These are phyloP conservation scores for Hypotaenidia okinawae DNA, from an alignment of 2,797 vertebrate genomes.

Conservation along the genomic window DNA sequence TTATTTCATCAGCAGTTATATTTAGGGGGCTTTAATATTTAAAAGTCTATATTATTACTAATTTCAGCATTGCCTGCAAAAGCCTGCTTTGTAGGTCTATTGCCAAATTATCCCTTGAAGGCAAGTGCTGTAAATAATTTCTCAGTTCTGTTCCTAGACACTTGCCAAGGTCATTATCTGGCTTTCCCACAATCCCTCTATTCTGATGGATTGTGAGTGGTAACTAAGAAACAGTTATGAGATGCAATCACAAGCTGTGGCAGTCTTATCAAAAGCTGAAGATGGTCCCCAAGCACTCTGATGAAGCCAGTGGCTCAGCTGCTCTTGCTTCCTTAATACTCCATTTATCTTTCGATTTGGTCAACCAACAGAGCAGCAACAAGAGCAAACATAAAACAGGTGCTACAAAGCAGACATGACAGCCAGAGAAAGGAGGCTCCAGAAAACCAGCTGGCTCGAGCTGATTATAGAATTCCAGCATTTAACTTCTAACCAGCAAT, in stretches of 20 bases:
- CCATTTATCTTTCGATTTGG: conserved; percentile 42
- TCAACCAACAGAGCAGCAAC: background rate
- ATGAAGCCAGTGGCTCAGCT: conserved; percentile 49
- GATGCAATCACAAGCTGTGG: conserved; percentile 51
- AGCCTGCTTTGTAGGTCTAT: conserved; percentile 3
- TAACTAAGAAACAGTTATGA: conserved; percentile 63
- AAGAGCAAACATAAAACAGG: conserved; percentile 6
- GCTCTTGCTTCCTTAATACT: conserved; percentile 29
- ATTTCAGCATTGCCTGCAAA: conserved; percentile 28
- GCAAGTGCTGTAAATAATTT: conserved; percentile 63
- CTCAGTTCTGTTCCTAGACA: conserved; percentile 31
- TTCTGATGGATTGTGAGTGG: conserved; percentile 39
- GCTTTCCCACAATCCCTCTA: conserved; percentile 33
- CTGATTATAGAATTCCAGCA: background rate
- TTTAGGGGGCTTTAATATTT: conserved; percentile 68
- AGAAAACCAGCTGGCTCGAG: background rate
- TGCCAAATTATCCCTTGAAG: conserved; percentile 64
- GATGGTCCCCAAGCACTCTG: background rate
- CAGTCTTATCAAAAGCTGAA: conserved; percentile 49
- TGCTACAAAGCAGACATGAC: background rate
- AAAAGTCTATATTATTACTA: conserved; percentile 40
- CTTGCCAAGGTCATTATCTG: conserved; percentile 69
- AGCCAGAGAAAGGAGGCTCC: background rate
- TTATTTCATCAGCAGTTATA: conserved; percentile 50
- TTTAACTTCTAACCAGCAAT: background rate